Evolutionary conservation across 1,140 invertebrate species (phyloP).

Genomic region (Brachionus calyciflorus): DNA sequence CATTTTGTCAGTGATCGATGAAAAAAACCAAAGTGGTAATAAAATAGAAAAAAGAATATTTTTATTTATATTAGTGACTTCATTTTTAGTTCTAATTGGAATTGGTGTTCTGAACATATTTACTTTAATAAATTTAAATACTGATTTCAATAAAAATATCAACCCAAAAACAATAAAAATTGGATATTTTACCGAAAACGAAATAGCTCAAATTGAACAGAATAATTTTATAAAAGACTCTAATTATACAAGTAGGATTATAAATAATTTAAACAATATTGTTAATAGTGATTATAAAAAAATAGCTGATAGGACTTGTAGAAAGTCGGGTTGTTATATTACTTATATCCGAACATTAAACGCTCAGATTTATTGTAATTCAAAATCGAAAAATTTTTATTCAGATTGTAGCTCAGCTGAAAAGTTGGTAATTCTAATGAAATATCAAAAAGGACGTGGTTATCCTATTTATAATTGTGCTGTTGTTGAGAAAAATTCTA

Average conservation of each 20-base stretch:
- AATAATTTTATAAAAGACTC: neutral
- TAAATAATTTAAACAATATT: neutral
- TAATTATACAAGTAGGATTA: neutral
- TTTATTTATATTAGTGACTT: neutral
- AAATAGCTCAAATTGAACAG: neutral
- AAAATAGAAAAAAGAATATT: neutral
- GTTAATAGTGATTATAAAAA: neutral
- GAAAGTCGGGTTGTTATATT: neutral
- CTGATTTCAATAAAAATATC: neutral
- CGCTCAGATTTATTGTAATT: neutral
- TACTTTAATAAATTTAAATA: neutral
- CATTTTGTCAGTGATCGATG: neutral
- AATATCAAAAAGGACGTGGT: neutral
- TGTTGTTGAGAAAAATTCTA: neutral
- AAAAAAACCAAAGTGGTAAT: neutral
- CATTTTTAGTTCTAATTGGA: neutral
- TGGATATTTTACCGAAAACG: neutral
- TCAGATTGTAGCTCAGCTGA: neutral
- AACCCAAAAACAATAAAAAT: neutral
- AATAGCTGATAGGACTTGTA: neutral
- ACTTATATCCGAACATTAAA: neutral
- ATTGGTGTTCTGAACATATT: neutral
- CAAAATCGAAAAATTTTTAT: neutral
- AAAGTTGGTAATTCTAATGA: neutral
- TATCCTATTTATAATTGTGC: constrained; percentile 24